Evolutionary conservation across 2,888 invertebrate species (phyloP), one percentile per base, ranked within the genome.

Genomic region (Drosophila phalerata): DNA sequence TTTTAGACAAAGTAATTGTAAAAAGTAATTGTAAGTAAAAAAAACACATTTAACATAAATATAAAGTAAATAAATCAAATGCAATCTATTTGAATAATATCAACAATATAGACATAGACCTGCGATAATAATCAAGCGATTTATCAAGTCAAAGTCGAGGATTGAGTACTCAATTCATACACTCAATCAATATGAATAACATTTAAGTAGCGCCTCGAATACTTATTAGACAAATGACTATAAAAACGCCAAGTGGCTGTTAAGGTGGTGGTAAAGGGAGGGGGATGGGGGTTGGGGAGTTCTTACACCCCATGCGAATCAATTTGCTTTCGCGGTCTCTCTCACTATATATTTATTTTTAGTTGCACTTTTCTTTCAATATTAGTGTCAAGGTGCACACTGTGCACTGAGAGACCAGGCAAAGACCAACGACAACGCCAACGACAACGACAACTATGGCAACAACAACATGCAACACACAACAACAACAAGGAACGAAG

Each of bases 301-400:
- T 63, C 38, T 30, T 63, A 43, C 66, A 55, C 52, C 52, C 42
- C 19, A 51, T 47, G 57, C 65, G 65, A 67, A 79, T 76, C 71
- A 76, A 84, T 81, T 83, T 69, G 69, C 73, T 76, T 71, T 76
- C 38, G 69, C 84, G 73, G 70, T 71, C 69, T 67, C 61, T 43
- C 34, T 70, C 71, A 22, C 22, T 22, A 3, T 74, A 78, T 81
- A 79, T 89, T 71, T 85, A 85, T 77, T 77, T 84, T 81, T 83
- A 70, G 74, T 56, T 77, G 66, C 69, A 73, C 69, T 81, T 85
- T 79, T 73, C 64, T 79, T 73, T 79, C 71, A 82, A 85, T 88
- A 88, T 89, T 82, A 88, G 89, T 88, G 85, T 89, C 85, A 85
- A 85, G 85, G 85, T 88, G 89, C 81, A 86, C 79, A 64, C 69